Base-by-base conservation (phyloP, 2,888 invertebrate species). In the Synanthedon formicaeformis region DNA sequence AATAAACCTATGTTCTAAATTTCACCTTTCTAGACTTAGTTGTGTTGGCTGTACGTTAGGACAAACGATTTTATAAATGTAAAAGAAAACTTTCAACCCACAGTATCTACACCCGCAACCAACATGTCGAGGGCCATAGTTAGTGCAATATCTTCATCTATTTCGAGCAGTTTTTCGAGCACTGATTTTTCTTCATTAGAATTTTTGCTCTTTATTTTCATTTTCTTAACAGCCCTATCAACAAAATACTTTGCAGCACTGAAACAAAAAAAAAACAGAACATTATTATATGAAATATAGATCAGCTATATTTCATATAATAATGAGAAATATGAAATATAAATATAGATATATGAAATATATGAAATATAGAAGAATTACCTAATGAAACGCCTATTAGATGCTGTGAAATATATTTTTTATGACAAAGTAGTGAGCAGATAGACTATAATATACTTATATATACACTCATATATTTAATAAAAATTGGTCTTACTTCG, bases 61-160 rank as follows among this genome's bases (percentile, higher is more conserved):
- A 23, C 23, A 23, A 23, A 23, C 23, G 5, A 23, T 23, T 23
- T 23, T 1, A 23, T 23, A 23, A 23, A 23, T 23, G 5, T 5
- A 6, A 1, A 5, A 23, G 5, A 5, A 23, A 23, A 23, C 5
- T 23, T 23, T 23, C 5, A 23, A 23, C 23, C 23, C 71, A 92
- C 90, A 55, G 90, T 90, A 67, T 91, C 91, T 14, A 91, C 81
- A 34, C 91, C 91, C 11, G 89, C 90, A 27, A 88, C 73, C n/a
- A 91, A 56, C 81, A 90, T 85, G 61, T 91, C 91, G 57, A 88
- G 69, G 1, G 89, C 88, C 88, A 90, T 90, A 3, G 88, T 76
- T 8, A 81, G 58, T 0, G 90, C 91, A 3, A 88, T 66, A 53
- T 80, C 74, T 50, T 81, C 75, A 64, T 90, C 85, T 11, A 82